Base-by-base conservation (phyloP, 2,888 invertebrate species). In the Campoplex nolae region DNA sequence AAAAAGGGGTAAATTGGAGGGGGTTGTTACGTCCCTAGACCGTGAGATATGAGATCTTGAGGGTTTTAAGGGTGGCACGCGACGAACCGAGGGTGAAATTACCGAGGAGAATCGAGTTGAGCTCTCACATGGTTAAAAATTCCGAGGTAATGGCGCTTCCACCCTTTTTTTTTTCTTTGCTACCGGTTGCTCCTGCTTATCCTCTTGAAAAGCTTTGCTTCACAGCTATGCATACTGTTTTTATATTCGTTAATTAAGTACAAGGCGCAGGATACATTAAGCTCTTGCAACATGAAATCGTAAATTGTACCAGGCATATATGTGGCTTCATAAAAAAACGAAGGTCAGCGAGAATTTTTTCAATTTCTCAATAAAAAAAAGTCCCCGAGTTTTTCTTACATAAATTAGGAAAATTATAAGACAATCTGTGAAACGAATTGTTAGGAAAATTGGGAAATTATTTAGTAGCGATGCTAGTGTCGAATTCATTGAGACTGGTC, bases 21-120 rank as follows among this genome's bases (percentile, higher is more conserved):
- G 86, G 86, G 67, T 65, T 87, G 58, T 75, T 75, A 56, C 73
- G 48, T 71, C 81, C 67, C 35, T 45, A 38, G n/a, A 68, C 48
- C 38, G 73, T 74, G 56, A 84, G 85, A 89, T 87, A 88, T 88
- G 85, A 71, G 81, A 88, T 76, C 86, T 90, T 88, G 87, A 88
- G 88, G 86, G 86, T 80, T 85, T 89, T 51, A 58, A 74, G 82
- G 77, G 67, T 73, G 78, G 78, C 48, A 86, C 87, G 88, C 88
- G 86, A 85, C 86, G 87, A 87, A 65, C 48, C 71, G 82, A 73
- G 81, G 77, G 85, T 84, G 77, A 82, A 82, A 85, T 85, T 78
- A 87, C 84, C 86, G 76, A 82, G 73, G 88, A 85, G 88, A 88
- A 88, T 81, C 79, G 86, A 88, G 88, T 89, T 88, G 88, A 89